Conservation (phyloP, 2,113 vertebrate genomes). For the Brienomyrus longianalis region DNA sequence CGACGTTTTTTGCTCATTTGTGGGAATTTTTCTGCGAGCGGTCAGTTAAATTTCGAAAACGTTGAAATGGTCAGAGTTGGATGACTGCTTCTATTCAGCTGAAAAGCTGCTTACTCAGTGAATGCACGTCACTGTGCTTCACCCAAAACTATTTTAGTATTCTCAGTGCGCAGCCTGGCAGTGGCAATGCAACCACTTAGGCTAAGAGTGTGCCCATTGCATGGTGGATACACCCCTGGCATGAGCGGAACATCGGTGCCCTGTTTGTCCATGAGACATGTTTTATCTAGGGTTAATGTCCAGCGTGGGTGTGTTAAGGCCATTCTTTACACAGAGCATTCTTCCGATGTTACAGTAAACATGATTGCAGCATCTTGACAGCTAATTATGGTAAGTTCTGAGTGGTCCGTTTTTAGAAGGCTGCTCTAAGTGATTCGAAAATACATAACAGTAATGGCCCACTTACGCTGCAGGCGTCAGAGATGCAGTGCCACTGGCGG, state of each 20-base stretch:
- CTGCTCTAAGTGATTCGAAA: neutral
- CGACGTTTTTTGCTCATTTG: neutral
- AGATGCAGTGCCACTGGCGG: neutral
- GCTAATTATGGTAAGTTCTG: conserved; percentile 11
- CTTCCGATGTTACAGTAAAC: neutral
- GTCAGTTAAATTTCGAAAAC: neutral
- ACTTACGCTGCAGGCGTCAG: neutral
- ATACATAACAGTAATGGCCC: conserved; percentile 13
- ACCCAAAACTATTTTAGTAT: conserved; percentile 4
- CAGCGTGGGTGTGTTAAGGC: neutral
- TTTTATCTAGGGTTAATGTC: neutral
- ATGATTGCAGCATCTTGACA: conserved; percentile 4
- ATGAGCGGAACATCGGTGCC: neutral
- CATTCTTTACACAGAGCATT: neutral
- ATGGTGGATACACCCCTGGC: neutral
- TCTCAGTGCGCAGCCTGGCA: neutral
- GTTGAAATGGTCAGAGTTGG: neutral
- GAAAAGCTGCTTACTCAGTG: conserved; percentile 8
- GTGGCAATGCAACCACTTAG: neutral
- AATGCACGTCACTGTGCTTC: neutral
- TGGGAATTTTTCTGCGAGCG: neutral
- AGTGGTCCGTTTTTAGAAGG: conserved; percentile 16
- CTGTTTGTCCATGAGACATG: neutral
- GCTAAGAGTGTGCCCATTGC: neutral
- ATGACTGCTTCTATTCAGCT: conserved; percentile 11